phyloP scores from a whole-genome alignment of 2,888 invertebrate genomes.

The Cephus spinipes region DNA sequence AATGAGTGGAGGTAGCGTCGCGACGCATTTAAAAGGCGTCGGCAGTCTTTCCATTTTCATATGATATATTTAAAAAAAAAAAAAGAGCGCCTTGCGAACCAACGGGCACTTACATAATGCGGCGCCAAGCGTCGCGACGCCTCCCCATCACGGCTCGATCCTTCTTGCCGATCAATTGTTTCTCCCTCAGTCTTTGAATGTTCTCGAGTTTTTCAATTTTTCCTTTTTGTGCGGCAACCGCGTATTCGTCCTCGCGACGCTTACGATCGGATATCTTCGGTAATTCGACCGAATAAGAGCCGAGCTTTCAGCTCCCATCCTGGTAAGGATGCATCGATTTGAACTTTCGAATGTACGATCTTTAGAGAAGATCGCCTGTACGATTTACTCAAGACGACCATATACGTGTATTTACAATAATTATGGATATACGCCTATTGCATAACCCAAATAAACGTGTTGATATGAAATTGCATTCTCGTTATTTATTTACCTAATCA shows the following conservation, averaged over 20 bases:
- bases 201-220: neutral
- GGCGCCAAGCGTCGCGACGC: neutral
- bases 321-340: neutral
- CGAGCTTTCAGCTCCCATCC: neutral
- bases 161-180: neutral
- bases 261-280: neutral
- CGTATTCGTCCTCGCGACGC: neutral
- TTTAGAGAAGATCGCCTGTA: neutral
- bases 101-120: neutral
- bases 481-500: neutral
- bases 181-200: neutral
- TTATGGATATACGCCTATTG: slow-evolving; percentile 52
- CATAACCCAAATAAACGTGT: slow-evolving; percentile 51
- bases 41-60: neutral
- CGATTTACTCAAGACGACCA: slow-evolving; percentile 43
- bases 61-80: neutral
- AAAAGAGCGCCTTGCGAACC: neutral
- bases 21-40: neutral
- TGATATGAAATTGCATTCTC: slow-evolving; percentile 35
- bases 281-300: neutral
- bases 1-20: neutral
- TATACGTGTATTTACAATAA: slow-evolving; percentile 59
- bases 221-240: neutral
- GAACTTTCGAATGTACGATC: neutral
- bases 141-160: neutral